Conservation (phyloP, 2,113 vertebrate genomes). For the Lonchura striata region DNA sequence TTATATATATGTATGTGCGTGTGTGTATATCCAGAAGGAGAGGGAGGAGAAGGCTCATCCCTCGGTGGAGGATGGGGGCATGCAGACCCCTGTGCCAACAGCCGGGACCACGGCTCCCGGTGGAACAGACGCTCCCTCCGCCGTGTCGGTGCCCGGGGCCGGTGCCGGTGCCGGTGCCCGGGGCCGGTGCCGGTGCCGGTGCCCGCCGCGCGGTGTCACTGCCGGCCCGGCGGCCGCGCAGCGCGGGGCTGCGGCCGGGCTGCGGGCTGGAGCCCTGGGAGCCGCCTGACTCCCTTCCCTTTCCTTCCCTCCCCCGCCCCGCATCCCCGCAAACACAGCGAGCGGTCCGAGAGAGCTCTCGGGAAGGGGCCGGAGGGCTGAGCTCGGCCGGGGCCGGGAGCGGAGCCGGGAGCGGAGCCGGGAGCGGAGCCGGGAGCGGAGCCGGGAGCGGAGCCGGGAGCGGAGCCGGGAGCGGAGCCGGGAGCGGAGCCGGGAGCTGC, state of each 20-base stretch:
- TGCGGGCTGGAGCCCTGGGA: not conserved
- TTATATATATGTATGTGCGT: not conserved
- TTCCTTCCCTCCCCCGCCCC: too few relatives aligned
- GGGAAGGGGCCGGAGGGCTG: not conserved
- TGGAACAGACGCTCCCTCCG: not conserved
- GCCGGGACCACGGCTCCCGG: not conserved
- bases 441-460: too few relatives aligned
- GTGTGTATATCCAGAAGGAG: not conserved
- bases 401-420: too few relatives aligned
- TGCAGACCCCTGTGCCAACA: not conserved
- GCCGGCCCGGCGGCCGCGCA: not conserved
- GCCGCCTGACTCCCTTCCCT: too few relatives aligned
- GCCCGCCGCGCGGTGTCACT: constrained; percentile 45
- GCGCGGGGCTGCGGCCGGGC: not conserved
- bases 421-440: not conserved
- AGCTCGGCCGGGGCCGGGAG: not conserved
- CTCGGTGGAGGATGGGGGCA: not conserved
- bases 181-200: not conserved
- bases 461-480: too few relatives aligned
- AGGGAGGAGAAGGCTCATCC: not conserved
- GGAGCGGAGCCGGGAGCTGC: not conserved
- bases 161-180: not conserved
- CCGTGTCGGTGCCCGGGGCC: not conserved
- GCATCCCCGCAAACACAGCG: not conserved
- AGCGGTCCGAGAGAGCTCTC: not conserved